Base-by-base conservation (phyloP, 2,797 vertebrate genomes). In the Falco concolor region DNA sequence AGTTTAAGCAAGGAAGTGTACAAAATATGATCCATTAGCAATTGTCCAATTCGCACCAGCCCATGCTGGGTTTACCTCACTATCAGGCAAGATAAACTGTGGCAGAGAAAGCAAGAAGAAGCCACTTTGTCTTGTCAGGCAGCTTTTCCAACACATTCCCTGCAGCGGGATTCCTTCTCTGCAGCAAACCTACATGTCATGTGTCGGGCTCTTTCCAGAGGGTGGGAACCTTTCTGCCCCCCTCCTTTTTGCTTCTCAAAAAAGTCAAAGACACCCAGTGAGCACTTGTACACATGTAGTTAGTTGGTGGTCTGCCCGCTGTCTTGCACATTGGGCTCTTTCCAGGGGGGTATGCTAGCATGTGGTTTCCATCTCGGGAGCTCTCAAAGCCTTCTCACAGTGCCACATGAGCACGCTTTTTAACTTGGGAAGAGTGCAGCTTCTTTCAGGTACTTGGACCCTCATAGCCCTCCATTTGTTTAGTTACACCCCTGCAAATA, bases 261-360 rank as follows among this genome's bases (percentile, higher is more conserved):
- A 44, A 30, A 83, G 50, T 25, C 90, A 69, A 44, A 84, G 93
- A 87, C 91, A 74, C 85, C 80, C 96, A 23, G 42, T 0, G 25
- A 90, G 90, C 63, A 27, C 90, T 87, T 59, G 30, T 67, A 76
- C 84, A 86, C 89, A 91, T 84, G 84, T 9, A 95, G 89, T 89
- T 89, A 76, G 91, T 86, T 95, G 96, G 95, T 94, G 93, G 93
- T 97, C 93, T 87, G 79, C 68, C 94, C 3, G 12, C 67, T 87
- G 80, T 52, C 88, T 79, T 65, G 70, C 92, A 53, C 42, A 40
- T 64, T 68, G 89, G 84, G 84, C 50, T 81, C 72, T 93, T 97
- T 95, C 56, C 64, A 42, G 81, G 84, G 84, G 72, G 47, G 3
- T 81, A 70, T 27, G 75, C n/a, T 84, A 79, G 30, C 94, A 93